Evolutionary conservation across 2,888 invertebrate genomes (phyloP).

Genomic region (Agonopterix alstromeriana): DNA sequence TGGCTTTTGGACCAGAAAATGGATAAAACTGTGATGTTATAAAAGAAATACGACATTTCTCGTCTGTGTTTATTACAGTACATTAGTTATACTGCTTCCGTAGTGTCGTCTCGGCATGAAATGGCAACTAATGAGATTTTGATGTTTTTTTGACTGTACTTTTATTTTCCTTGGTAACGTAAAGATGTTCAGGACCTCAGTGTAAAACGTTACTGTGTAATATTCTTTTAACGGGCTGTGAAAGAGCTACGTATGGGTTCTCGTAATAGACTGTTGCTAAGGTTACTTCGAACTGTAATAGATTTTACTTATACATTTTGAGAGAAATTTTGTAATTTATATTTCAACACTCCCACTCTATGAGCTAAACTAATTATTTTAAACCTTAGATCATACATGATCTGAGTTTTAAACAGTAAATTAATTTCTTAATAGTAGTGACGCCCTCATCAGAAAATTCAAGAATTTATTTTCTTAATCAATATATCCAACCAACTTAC

Average conservation of each 20-base stretch:
- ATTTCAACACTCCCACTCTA: too few species aligned
- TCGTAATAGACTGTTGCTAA: neutral
- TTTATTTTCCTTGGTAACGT: slow-evolving; percentile 65
- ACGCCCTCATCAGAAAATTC: too few species aligned
- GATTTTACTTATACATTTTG: too few species aligned
- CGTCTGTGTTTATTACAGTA: slow-evolving; percentile 72
- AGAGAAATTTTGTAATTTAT: too few species aligned
- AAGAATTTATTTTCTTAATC: too few species aligned
- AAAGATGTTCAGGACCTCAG: slow-evolving; percentile 42
- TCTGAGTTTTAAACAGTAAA: too few species aligned
- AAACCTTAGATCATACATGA: too few species aligned
- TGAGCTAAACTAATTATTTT: too few species aligned
- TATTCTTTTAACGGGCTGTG: slow-evolving; percentile 25
- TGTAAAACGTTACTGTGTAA: slow-evolving; percentile 31
- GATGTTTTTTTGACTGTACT: slow-evolving; percentile 77
- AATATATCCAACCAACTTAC: too few species aligned
- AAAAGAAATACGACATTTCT: slow-evolving; percentile 73
- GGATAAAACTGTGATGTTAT: slow-evolving; percentile 65
- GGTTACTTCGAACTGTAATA: neutral
- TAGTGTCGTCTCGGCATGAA: slow-evolving; percentile 74
- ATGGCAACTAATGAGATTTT: slow-evolving; percentile 77
- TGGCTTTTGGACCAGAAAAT: slow-evolving; percentile 69
- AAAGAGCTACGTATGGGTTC: slow-evolving; percentile 8
- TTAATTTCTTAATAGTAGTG: too few species aligned
- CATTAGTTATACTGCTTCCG: slow-evolving; percentile 77